Conservation (phyloP, 1,140 invertebrate species). For the Heliconius melpomene region DNA sequence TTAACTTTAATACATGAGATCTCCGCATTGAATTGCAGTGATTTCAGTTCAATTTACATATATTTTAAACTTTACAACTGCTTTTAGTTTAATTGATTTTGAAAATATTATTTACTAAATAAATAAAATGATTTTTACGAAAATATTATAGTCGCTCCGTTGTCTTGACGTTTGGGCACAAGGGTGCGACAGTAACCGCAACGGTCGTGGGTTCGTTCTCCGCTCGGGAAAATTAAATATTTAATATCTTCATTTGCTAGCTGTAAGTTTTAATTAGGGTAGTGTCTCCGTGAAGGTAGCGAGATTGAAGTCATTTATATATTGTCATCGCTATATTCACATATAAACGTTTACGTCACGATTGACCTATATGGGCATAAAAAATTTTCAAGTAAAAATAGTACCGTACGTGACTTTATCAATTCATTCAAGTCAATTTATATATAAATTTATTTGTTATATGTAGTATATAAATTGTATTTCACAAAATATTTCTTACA, state of each 20-base stretch:
- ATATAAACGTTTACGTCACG: background rate
- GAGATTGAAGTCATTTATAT: background rate
- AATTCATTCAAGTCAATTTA: background rate
- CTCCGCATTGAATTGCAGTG: background rate
- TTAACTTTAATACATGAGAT: background rate
- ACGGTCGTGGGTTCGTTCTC: too few species aligned
- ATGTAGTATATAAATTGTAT: too few species aligned
- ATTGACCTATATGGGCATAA: background rate
- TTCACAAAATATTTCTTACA: too few species aligned
- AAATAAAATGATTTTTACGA: background rate
- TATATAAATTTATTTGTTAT: too few species aligned
- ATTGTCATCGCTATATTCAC: background rate
- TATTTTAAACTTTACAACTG: background rate
- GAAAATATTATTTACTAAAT: background rate
- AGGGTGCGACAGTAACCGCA: too few species aligned
- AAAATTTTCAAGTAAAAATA: background rate
- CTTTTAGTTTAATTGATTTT: background rate
- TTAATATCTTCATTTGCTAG: too few species aligned
- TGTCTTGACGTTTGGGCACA: too few species aligned
- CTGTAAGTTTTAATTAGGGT: too few species aligned
- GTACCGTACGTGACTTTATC: background rate
- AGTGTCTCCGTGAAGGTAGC: too few species aligned
- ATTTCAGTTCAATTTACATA: conserved; percentile 11
- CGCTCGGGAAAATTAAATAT: too few species aligned
- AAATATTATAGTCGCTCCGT: too few species aligned